Evolutionary conservation across 2,113 vertebrate species (phyloP), one percentile per base, ranked within the genome.

Genomic region (Plotosus lineatus): DNA sequence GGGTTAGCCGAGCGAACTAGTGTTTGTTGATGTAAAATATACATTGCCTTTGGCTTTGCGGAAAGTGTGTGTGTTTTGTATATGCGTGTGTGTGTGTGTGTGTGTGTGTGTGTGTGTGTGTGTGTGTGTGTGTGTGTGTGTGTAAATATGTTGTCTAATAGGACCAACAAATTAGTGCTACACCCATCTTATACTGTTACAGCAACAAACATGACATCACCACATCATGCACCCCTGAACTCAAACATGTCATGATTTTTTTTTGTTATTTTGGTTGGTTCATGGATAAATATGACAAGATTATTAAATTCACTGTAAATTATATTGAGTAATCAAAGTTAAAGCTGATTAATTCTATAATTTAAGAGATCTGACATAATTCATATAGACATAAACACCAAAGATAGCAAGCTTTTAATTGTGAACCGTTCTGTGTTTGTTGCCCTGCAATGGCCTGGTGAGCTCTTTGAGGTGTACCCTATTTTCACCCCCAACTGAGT

Each of bases 1-100:
- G 42, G 71, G 72, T 82, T 80, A 21, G 51, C 19, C 40, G 8
- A n/a, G 11, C 61, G 23, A 65, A 44, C 40, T 82, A n/a, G 9
- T 48, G 60, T 65, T 56, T 61, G 46, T 23, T 75, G 14, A 58
- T 46, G 60, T 85, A 79, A 82, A 82, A 46, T 75, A 79, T 89
- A 88, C 80, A 83, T 82, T 60, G 50, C 74, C 76, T 81, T 68
- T 40, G 82, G 78, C 38, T 83, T 71, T 87, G 78, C 75, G 75
- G 81, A 78, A 79, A 88, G 83, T 87, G 88, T 87, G 56, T 69
- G 74, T 84, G 89, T 74, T 87, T 88, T 87, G 56, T 69, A 71
- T 84, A 89, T 74, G 61, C 84, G 85, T 88, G 81, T 12, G 81
- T 17, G 78, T 82, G 86, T 89, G 86, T 85, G 80, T 75, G 77